phyloP scores from a whole-genome alignment of 1,140 invertebrate species.

The Armadillidium nasatum region DNA sequence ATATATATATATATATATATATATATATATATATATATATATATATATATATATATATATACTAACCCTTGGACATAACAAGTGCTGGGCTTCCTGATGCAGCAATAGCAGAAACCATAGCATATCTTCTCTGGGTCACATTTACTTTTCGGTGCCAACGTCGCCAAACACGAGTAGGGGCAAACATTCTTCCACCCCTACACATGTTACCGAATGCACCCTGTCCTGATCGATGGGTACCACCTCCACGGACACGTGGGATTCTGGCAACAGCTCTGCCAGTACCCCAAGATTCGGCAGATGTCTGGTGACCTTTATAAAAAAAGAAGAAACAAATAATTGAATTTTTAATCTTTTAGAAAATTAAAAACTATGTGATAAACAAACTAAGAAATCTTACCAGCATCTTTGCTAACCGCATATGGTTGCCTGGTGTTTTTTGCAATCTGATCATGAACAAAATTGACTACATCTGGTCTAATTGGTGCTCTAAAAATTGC shows the following conservation, averaged over 20 bases:
- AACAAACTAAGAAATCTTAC: conserved; percentile 60
- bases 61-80: conserved; percentile 93
- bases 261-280: conserved; percentile 99
- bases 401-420: conserved; percentile 93
- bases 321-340: too few species aligned
- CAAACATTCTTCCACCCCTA: conserved; percentile 98
- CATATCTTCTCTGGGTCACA: conserved; percentile 92
- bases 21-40: too few species aligned
- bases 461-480: conserved; percentile 94
- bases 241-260: conserved; percentile 97
- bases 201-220: conserved; percentile 99
- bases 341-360: conserved; percentile 6
- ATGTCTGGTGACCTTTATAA: conserved; percentile 91
- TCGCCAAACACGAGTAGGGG: conserved; percentile 93
- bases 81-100: conserved; percentile 92
- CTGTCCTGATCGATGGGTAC: conserved; percentile 98
- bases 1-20: too few species aligned
- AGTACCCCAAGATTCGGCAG: conserved; percentile 99
- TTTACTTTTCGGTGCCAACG: conserved; percentile 97
- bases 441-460: conserved; percentile 91
- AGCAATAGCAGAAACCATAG: conserved; percentile 92
- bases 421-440: conserved; percentile 96
- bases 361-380: not conserved
- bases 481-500: conserved; percentile 96
- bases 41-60: too few species aligned